These are phyloP conservation scores for Steatornis caripensis DNA, from an alignment of 2,113 vertebrate genomes.

Conservation along the genomic window DNA sequence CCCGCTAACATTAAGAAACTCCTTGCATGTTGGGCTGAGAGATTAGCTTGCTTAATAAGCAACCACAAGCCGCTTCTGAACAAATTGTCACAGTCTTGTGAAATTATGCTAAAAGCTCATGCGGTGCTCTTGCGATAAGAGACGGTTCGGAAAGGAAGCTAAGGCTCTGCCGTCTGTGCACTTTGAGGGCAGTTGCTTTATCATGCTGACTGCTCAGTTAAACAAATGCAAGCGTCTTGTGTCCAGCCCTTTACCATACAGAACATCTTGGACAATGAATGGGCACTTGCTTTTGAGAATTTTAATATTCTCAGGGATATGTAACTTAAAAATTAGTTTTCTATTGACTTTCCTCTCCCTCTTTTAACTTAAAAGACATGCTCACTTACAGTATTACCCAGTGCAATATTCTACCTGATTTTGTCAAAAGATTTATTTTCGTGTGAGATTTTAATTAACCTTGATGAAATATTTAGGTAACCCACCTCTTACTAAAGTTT, in stretches of 20 bases:
- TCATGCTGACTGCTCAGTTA: not conserved
- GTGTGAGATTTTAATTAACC: not conserved
- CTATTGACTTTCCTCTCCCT: not conserved
- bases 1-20: not conserved
- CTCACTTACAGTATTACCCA: accelerated
- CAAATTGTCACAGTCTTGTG: not conserved
- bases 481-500: conserved; percentile 86
- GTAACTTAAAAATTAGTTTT: not conserved
- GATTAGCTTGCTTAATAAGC: not conserved
- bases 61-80: not conserved
- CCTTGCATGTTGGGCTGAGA: not conserved
- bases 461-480: conserved; percentile 72
- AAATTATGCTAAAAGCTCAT: conserved; percentile 13
- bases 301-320: not conserved
- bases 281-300: not conserved
- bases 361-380: not conserved
- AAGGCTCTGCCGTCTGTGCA: not conserved
- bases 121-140: conserved; percentile 32
- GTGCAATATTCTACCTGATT: not conserved
- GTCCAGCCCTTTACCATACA: not conserved
- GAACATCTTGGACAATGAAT: not conserved
- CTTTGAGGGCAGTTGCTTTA: not conserved
- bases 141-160: not conserved
- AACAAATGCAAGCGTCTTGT: not conserved
- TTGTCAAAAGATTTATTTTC: not conserved